A percentile compares a stretch with the other conserved stretches of the same genome.
phyloP scores from a whole-genome alignment of 2,888 invertebrate species.

The Rhynchonema sp. region DNA sequence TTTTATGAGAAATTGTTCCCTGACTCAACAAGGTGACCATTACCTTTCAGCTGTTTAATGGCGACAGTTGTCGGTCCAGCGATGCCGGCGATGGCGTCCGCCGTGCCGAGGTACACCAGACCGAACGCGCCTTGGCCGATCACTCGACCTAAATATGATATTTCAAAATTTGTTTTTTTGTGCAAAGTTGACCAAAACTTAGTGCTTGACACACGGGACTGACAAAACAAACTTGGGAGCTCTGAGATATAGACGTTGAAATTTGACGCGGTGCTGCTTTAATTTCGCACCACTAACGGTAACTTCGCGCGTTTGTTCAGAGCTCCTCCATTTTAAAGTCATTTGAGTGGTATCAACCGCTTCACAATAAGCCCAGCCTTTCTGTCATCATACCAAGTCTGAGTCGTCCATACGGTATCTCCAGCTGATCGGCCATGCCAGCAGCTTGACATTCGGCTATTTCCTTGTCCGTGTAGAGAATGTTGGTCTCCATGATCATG shows the following conservation, averaged over 20 bases:
- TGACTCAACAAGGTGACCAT: slow-evolving; percentile 12
- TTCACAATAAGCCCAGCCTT: not conserved
- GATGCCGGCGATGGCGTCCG: slow-evolving; percentile 37
- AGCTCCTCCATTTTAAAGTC: no score
- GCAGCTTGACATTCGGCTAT: slow-evolving; percentile 14
- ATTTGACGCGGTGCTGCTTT: no score
- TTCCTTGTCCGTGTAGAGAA: slow-evolving; percentile 16
- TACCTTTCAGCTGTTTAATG: slow-evolving; percentile 53
- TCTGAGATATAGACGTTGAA: no score
- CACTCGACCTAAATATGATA: slow-evolving; percentile 30
- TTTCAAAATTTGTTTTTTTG: not conserved
- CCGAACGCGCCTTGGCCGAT: slow-evolving; percentile 60
- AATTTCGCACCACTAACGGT: no score
- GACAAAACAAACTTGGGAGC: no score
- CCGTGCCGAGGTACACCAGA: slow-evolving; percentile 46
- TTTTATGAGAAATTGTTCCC: no score
- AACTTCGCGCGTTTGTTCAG: no score
- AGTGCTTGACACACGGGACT: no score
- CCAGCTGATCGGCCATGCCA: slow-evolving; percentile 8
- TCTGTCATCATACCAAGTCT: slow-evolving; percentile 1
- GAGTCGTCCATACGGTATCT: slow-evolving; percentile 6
- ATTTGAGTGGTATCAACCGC: not conserved
- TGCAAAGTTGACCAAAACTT: no score
- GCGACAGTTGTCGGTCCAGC: slow-evolving; percentile 44
- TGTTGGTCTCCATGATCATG: slow-evolving; percentile 16